Evolutionary conservation across 2,888 invertebrate genomes (phyloP), one percentile per base, ranked within the genome.

Genomic region (Priocnemis perturbator): DNA sequence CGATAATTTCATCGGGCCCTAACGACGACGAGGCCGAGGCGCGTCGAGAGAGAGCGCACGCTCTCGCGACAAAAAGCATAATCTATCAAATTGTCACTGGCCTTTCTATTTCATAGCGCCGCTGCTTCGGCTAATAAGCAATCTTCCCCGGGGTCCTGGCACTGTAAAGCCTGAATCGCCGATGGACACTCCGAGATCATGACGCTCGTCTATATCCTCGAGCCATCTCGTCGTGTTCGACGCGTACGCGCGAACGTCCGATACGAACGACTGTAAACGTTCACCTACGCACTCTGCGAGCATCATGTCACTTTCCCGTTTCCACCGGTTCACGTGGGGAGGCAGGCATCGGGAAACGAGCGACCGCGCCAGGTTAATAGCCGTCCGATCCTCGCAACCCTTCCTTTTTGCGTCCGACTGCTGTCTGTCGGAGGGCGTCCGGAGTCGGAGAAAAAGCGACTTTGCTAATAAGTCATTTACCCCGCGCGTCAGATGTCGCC

Each of bases 61-160:
- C 50, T 45, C 60, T 23, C 45, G 58, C 69, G 81, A 81, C 79
- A 79, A 81, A 79, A 79, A 83, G 75, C 72, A 69, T 74, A 69
- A 87, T 87, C 84, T 86, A 87, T 87, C 87, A 87, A 87, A 87
- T 87, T 86, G 87, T 87, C 86, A 85, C 84, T 84, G 76, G 77
- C 68, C 81, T 80, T 81, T 79, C 81, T 82, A 81, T 83, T 83
- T 78, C 75, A 69, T 76, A 76, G 77, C 75, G 67, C 72, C 73
- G n/a, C 76, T 71, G 67, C 69, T 73, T 69, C 70, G 37, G 4
- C 79, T 84, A 82, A 85, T 85, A 85, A 85, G 83, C 81, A 81
- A 81, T 84, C 83, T 74, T 74, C 75, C 60, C 61, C 70, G 37
- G 48, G 21, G 62, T 19, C 30, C 37, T 37, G 37, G 4, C 11